phyloP scores from a whole-genome alignment of 1,140 invertebrate species.

The Nymphalis io region DNA sequence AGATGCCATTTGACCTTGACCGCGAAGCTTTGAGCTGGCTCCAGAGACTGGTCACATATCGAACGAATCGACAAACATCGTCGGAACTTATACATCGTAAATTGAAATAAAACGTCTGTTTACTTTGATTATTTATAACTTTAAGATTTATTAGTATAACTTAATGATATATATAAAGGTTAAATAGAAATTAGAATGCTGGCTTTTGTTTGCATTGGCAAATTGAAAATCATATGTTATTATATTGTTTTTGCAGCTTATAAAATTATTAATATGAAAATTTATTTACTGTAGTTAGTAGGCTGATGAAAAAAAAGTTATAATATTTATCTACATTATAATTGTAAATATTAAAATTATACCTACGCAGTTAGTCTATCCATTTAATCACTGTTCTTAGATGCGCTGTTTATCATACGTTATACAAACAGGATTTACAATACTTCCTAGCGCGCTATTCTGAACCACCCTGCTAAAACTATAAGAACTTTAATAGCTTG shows the following conservation, averaged over 20 bases:
- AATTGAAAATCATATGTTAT: too few species aligned
- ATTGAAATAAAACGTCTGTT: background rate
- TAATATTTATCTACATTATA: background rate
- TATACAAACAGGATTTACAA: background rate
- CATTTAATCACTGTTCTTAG: slow-evolving; percentile 12
- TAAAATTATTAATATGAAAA: too few species aligned
- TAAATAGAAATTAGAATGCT: too few species aligned
- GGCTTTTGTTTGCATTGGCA: too few species aligned
- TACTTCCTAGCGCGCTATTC: background rate
- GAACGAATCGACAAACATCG: background rate
- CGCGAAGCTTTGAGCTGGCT: slow-evolving; percentile 12
- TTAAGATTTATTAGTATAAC: too few species aligned
- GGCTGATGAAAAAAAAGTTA: too few species aligned
- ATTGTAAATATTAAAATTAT: background rate
- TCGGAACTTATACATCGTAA: background rate
- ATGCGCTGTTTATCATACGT: background rate
- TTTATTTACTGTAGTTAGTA: too few species aligned
- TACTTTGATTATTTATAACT: background rate
- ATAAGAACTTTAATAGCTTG: background rate
- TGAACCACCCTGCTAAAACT: background rate
- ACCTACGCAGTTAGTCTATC: background rate
- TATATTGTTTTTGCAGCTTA: too few species aligned
- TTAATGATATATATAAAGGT: too few species aligned
- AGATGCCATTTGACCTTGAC: slow-evolving; percentile 31
- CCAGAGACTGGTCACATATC: background rate